Evolutionary conservation across 2,888 invertebrate species (phyloP), one percentile per base, ranked within the genome.

Genomic region (Drosophila diplacantha): DNA sequence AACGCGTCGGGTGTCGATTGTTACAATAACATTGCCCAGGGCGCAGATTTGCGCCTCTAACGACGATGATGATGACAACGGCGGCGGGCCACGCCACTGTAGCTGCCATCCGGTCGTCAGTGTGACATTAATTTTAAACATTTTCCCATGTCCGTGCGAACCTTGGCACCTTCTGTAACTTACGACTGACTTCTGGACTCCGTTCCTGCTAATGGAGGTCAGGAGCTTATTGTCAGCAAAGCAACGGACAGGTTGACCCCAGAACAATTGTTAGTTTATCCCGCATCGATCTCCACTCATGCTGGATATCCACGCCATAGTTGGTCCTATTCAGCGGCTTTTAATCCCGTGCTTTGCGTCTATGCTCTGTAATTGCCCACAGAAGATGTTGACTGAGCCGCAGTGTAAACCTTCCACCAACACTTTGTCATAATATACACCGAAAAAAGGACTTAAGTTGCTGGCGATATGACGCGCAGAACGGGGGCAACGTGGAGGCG

Each of bases 1-100:
- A 79, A 74, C 80, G 76, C 73, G 75, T 69, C 65, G 80, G 82
- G 80, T 79, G 84, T 81, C 76, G 77, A 83, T 83, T 81, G 84
- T 81, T 62, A 81, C 83, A 80, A 78, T 74, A 75, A 83, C 81
- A 81, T 78, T 54, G 83, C 78, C 78, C 78, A 73, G 59, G 67
- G 78, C 75, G 78, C 78, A 79, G 82, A 82, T 82, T 77, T 79
- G 76, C 56, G 81, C 81, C 81, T 81, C 65, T 81, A 81, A 76
- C 83, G 82, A 73, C 65, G 59, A 54, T 51, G 64, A 54, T 56
- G 63, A 54, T 56, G 60, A 71, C 56, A 67, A 63, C 62, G 76
- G 56, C 57, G 44, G 58, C 41, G 34, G 52, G 37, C 12, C 18
- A 9, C 12, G 26, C 51, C 51, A 38, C 43, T 16, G 64, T 44